These are phyloP conservation scores for Sander vitreus DNA, from an alignment of 2,113 vertebrate species.

Conservation along the genomic window DNA sequence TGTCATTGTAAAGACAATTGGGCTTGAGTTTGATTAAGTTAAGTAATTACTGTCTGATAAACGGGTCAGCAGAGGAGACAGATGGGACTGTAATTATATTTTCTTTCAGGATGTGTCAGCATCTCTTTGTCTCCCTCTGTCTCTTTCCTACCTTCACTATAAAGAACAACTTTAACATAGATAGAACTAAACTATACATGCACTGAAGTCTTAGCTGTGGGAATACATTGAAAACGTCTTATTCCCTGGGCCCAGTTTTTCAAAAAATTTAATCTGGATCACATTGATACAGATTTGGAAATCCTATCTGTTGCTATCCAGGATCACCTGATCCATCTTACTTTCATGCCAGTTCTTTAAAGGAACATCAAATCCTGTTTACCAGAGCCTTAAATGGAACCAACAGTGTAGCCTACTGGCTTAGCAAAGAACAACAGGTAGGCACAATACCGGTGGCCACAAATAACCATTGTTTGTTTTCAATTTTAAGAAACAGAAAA, in stretches of 20 bases:
- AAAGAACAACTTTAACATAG: conserved; percentile 11
- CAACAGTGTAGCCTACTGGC: too few species aligned
- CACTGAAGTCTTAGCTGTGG: not conserved
- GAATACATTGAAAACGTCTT: not conserved
- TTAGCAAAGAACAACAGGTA: too few species aligned
- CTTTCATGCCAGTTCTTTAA: too few species aligned
- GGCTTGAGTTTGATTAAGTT: conserved; percentile 12
- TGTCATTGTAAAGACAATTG: not conserved
- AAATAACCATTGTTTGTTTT: too few species aligned
- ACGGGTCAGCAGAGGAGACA: conserved; percentile 12
- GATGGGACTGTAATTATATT: conserved; percentile 26
- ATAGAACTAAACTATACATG: not conserved
- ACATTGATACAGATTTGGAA: too few species aligned
- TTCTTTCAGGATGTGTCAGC: conserved; percentile 23
- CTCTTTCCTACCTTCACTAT: not conserved
- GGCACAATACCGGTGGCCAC: too few species aligned
- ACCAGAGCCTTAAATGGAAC: too few species aligned
- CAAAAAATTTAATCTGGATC: too few species aligned
- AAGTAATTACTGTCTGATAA: conserved; percentile 28
- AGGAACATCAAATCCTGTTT: too few species aligned
- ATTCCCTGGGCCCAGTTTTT: not conserved
- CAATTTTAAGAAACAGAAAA: too few species aligned
- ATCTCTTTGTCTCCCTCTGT: conserved; percentile 8
- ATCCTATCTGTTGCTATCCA: too few species aligned
- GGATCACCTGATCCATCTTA: too few species aligned